Evolutionary conservation across 1,140 invertebrate species (phyloP).

Genomic region (Papilio aristodemus): DNA sequence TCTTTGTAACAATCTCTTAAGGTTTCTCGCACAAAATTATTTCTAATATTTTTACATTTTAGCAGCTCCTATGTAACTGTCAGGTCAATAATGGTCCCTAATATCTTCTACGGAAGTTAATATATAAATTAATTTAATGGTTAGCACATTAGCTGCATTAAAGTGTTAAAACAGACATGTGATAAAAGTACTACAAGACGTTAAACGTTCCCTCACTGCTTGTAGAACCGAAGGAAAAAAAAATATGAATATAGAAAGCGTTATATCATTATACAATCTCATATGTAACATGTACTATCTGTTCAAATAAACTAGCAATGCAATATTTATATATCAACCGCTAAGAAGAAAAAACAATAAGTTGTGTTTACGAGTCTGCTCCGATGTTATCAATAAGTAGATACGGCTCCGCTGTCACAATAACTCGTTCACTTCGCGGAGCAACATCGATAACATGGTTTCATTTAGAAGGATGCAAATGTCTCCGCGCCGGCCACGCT

Average conservation of each 20-base stretch:
- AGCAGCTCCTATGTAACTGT: no score
- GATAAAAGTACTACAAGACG: no score
- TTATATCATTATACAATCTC: background rate
- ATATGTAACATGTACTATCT: background rate
- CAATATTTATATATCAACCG: constrained; percentile 17
- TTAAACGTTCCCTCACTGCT: no score
- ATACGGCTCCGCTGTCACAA: constrained; percentile 43
- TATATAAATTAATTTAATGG: no score
- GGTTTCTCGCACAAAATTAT: no score
- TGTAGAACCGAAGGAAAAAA: no score
- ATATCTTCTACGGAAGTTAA: no score
- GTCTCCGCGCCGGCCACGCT: constrained; percentile 57
- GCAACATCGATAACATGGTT: constrained; percentile 67
- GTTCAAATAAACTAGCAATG: constrained; percentile 7
- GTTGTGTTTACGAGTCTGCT: constrained; percentile 28
- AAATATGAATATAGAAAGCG: background rate
- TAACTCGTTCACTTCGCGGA: constrained; percentile 53
- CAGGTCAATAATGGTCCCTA: no score
- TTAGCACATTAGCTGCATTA: no score
- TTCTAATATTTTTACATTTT: no score
- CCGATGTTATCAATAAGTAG: constrained; percentile 35
- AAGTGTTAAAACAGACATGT: no score
- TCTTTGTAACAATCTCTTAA: no score
- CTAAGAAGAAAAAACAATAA: constrained; percentile 31
- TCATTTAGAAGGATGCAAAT: constrained; percentile 72